Conservation (phyloP, 2,888 invertebrate species). For the Amblyjoppa proteus region DNA sequence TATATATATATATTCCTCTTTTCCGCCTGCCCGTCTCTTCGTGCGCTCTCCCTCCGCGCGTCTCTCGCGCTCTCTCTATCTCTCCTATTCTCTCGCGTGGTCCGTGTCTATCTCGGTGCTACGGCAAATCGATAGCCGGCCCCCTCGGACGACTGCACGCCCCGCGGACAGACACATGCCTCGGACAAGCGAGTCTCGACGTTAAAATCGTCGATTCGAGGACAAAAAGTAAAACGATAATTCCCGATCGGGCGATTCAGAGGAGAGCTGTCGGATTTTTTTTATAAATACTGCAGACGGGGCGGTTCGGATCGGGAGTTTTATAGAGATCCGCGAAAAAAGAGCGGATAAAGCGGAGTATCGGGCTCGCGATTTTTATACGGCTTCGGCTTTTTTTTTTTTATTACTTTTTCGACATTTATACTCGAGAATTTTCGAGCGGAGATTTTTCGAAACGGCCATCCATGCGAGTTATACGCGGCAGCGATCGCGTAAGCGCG, state of each 20-base stretch:
- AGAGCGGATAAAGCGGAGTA: too few species aligned
- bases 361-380: too few species aligned
- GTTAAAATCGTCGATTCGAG: too few species aligned
- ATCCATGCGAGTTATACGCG: not conserved
- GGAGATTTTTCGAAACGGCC: not conserved
- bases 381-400: not conserved
- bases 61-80: constrained; percentile 42
- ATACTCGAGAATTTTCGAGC: not conserved
- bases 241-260: too few species aligned
- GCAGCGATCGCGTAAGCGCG: not conserved
- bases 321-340: too few species aligned
- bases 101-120: constrained; percentile 72
- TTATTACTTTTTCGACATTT: not conserved
- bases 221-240: too few species aligned
- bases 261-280: too few species aligned
- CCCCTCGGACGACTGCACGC: constrained; percentile 37
- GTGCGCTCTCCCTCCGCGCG: constrained; percentile 52
- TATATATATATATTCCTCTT: constrained; percentile 32
- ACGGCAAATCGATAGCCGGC: constrained; percentile 81
- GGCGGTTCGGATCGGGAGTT: too few species aligned
- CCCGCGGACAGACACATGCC: constrained; percentile 23
- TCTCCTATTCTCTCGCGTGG: constrained; percentile 68
- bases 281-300: too few species aligned
- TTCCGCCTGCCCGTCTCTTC: constrained; percentile 61
- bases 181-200: constrained; percentile 44